These are phyloP conservation scores for Machimus atricapillus DNA, from an alignment of 2,888 invertebrate genomes.

Conservation along the genomic window DNA sequence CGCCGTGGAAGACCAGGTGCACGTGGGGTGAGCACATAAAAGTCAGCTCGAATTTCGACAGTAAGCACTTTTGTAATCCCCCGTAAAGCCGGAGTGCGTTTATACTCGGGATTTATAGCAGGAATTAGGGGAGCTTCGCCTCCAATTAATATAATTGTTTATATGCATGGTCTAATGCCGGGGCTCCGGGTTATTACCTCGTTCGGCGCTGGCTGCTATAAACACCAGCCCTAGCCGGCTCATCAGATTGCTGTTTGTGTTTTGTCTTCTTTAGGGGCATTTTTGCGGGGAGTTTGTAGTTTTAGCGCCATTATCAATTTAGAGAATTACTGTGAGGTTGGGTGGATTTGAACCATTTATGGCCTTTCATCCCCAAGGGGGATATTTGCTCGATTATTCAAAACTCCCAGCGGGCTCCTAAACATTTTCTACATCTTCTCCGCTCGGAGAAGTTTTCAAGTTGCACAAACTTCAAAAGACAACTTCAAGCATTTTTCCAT, in stretches of 20 bases:
- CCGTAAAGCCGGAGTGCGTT: not conserved
- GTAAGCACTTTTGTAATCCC: constrained; percentile 8
- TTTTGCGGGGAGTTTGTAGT: not conserved
- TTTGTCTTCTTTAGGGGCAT: not conserved
- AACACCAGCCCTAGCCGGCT: not conserved
- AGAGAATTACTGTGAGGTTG: not conserved
- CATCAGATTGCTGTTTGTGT: not conserved
- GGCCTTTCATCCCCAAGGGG: not conserved
- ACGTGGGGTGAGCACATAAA: not conserved
- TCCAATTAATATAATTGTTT: constrained; percentile 13
- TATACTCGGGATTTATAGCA: not conserved
- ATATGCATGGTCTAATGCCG: not conserved
- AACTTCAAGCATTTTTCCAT: not conserved
- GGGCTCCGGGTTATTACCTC: not conserved
- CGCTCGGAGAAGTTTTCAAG: not conserved
- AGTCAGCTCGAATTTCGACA: not conserved
- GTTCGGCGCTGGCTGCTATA: not conserved
- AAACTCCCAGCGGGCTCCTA: not conserved
- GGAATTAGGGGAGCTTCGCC: not conserved
- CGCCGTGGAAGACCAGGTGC: not conserved
- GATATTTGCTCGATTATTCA: not conserved
- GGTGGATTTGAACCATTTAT: not conserved
- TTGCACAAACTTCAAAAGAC: not conserved
- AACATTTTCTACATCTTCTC: not conserved
- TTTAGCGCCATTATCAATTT: not conserved